phyloP scores from a whole-genome alignment of 1,140 invertebrate genomes.

The Drosophila lowei region DNA sequence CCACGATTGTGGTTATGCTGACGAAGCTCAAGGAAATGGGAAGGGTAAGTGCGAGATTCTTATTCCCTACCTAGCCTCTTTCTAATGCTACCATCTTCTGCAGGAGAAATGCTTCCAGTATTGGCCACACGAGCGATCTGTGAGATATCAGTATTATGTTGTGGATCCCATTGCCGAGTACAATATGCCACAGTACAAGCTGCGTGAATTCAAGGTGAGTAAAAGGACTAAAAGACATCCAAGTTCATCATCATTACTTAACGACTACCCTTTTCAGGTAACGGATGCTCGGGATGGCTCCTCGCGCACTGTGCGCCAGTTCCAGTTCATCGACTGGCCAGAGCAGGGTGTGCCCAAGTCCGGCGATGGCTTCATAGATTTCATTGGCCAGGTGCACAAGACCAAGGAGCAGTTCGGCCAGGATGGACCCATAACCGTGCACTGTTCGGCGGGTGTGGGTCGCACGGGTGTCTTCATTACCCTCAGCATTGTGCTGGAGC shows the following conservation, averaged over 20 bases:
- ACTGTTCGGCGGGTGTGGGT: conserved; percentile 98
- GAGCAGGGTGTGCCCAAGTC: conserved; percentile 97
- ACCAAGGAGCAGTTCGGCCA: conserved; percentile 99
- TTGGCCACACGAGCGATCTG: conserved; percentile 98
- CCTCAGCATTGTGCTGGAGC: conserved; percentile 98
- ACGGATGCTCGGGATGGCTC: conserved; percentile 97
- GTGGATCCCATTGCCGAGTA: conserved; percentile 99
- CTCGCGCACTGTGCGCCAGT: conserved; percentile 97
- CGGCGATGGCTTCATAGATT: conserved; percentile 98
- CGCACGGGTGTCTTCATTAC: conserved; percentile 99
- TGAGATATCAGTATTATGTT: conserved; percentile 97
- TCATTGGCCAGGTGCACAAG: conserved; percentile 99
- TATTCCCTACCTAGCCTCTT: background rate
- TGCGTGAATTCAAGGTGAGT: conserved; percentile 97
- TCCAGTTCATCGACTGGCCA: conserved; percentile 99
- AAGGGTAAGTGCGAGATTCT: conserved; percentile 86
- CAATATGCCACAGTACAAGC: conserved; percentile 99
- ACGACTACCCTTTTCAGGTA: conserved; percentile 84
- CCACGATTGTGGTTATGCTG: conserved; percentile 99
- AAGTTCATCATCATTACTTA: background rate
- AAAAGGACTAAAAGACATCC: background rate
- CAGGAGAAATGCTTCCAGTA: conserved; percentile 99
- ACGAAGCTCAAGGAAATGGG: conserved; percentile 99
- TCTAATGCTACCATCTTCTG: conserved; percentile 30
- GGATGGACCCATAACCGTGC: conserved; percentile 99